Percentiles rank a stretch among this genome's conserved stretches.
These are phyloP conservation scores for Okapia johnstoni DNA, from an alignment of 2,113 vertebrate genomes.

Conservation along the genomic window DNA sequence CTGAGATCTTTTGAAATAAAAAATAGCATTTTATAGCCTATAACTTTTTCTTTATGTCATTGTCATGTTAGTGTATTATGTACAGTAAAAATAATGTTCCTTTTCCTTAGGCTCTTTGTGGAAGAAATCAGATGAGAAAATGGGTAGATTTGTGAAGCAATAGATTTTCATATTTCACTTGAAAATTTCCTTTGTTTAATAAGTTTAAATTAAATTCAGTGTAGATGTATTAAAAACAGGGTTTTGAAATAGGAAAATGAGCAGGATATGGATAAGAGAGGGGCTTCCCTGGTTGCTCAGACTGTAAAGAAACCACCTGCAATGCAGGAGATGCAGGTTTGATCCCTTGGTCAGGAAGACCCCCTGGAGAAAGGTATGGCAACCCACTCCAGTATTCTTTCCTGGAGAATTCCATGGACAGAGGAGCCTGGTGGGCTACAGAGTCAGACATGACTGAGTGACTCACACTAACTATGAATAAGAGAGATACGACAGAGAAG, in stretches of 20 bases:
- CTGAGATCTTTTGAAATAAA: neutral
- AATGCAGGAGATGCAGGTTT: neutral
- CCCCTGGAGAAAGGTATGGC: neutral
- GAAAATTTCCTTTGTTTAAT: conserved; percentile 44
- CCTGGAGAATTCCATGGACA: neutral
- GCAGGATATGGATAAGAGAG: neutral
- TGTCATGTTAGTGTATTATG: neutral
- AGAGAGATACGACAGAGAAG: neutral
- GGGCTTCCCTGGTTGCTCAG: neutral
- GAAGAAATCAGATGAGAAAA: conserved; percentile 19
- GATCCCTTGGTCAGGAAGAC: neutral
- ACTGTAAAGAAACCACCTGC: neutral
- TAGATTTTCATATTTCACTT: conserved; percentile 45
- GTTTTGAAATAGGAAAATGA: conserved; percentile 21
- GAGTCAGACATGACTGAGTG: neutral
- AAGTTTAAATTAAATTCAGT: conserved; percentile 46
- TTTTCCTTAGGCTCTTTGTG: neutral
- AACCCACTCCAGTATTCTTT: neutral
- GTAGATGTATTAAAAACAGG: conserved; percentile 21
- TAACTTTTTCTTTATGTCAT: neutral
- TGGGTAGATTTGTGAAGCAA: neutral
- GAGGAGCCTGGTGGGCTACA: neutral
- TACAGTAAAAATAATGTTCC: neutral
- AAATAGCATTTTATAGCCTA: neutral
- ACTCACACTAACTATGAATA: neutral